Evolutionary conservation across 2,797 vertebrate species (phyloP).

Genomic region (Heteromormyrus szaboi): DNA sequence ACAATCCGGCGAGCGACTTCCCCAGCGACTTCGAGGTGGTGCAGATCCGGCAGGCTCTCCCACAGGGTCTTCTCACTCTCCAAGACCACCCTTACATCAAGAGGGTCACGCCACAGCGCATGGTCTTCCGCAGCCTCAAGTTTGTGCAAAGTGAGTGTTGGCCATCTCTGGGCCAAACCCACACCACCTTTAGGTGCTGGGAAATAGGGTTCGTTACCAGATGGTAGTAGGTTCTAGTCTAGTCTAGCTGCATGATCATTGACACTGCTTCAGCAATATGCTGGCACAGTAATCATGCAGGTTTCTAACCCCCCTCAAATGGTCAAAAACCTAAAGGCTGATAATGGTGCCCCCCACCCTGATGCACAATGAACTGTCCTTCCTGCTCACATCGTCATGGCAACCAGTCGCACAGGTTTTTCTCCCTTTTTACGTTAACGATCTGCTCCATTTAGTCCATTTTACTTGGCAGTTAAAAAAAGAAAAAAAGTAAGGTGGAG

Average conservation of each 20-base stretch:
- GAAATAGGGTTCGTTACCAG: not conserved
- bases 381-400: not conserved
- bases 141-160: conserved; percentile 72
- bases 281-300: not conserved
- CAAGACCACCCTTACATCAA: conserved; percentile 95
- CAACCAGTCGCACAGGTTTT: not conserved
- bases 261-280: not conserved
- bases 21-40: conserved; percentile 97
- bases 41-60: conserved; percentile 78
- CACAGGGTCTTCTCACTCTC: conserved; percentile 70
- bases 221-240: not conserved
- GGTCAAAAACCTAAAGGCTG: not conserved
- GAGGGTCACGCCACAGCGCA: conserved; percentile 87
- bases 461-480: not conserved
- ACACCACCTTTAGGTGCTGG: not conserved
- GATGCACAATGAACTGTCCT: not conserved
- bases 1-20: conserved; percentile 93
- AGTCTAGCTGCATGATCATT: not conserved
- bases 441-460: not conserved
- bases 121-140: conserved; percentile 88
- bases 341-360: not conserved
- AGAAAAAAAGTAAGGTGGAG: not conserved
- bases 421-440: not conserved
- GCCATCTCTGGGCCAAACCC: not conserved
- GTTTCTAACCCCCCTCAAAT: not conserved